Base-by-base conservation (phyloP, 2,113 vertebrate species). In the Rhea pennata region DNA sequence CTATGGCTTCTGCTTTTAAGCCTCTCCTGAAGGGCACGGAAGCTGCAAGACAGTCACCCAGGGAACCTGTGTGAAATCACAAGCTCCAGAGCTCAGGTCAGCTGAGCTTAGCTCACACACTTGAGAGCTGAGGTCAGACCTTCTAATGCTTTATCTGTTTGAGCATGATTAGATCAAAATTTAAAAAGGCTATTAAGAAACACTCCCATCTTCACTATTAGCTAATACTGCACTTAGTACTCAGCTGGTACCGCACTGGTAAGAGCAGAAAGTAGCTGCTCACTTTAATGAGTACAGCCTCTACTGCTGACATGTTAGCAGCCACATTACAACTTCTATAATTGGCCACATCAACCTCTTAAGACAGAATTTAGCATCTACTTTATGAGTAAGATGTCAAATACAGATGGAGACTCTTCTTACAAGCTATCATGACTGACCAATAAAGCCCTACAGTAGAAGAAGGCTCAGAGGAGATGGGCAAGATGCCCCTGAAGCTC, bases 61-160 rank as follows among this genome's bases (percentile, higher is more conserved):
- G 51, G 74, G 6, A 94, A 71, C 31, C 19, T 74, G 76, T 97
- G 90, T 91, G 90, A 96, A 51, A 84, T 93, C 93, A 96, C 24
- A 31, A 80, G 48, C 4, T 80, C 53, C 31, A 72, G 27, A 56
- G 20, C 14, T 22, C 64, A 81, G 7, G 46, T 33, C 1, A 2
- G 12, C 8, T 39, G 4, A 21, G 9, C 13, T 5, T 36, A 9
- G 14, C 85, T 14, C 44, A 73, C 16, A 42, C 5, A 66, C 33
- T 26, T 4, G 4, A 31, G 1, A 64, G 16, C 15, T 40, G 42
- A 48, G 36, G n/a, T 36, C 20, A 23, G 33, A 42, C 15, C 6
- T 89, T 72, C 10, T 24, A 61, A 6, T n/a, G 78, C 44, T 64
- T 20, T n/a, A 40, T 14, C 20, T 42, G 10, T 19, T 36, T 51